Conservation (phyloP, 2,888 invertebrate species). For the Stenodera caucasica region DNA sequence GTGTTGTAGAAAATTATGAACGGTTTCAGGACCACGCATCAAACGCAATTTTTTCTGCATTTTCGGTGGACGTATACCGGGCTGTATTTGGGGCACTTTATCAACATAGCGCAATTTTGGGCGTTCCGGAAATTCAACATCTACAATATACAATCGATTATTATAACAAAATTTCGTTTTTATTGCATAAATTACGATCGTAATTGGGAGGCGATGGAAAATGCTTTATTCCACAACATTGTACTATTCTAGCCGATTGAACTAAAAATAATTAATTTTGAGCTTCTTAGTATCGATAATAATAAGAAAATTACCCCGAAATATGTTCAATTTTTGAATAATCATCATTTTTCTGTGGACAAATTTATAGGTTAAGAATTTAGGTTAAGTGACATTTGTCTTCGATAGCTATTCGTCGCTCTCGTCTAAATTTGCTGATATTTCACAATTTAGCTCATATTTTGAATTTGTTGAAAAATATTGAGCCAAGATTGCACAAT, state of each 20-base stretch:
- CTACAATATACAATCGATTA: slow-evolving; percentile 54
- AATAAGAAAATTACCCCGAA: slow-evolving; percentile 18
- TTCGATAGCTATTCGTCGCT: background rate
- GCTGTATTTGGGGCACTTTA: slow-evolving; percentile 71
- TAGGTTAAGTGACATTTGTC: background rate
- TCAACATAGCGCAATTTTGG: slow-evolving; percentile 70
- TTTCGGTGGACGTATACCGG: slow-evolving; percentile 73
- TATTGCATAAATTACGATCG: slow-evolving; percentile 59
- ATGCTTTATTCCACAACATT: slow-evolving; percentile 66
- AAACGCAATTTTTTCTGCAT: slow-evolving; percentile 81
- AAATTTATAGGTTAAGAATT: background rate
- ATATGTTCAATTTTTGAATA: slow-evolving; percentile 25
- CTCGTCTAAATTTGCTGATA: background rate
- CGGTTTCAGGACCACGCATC: slow-evolving; percentile 87
- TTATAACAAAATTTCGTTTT: background rate
- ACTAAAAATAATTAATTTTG: slow-evolving; percentile 31
- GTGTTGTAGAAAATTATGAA: slow-evolving; percentile 84
- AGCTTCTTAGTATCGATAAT: background rate
- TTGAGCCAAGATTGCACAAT: background rate
- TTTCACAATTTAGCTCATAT: background rate
- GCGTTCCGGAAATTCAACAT: slow-evolving; percentile 72
- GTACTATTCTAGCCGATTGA: slow-evolving; percentile 35
- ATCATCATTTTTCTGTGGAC: slow-evolving; percentile 23
- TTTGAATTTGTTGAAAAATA: no score
- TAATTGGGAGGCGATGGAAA: slow-evolving; percentile 70